Percentiles rank a stretch among this genome's conserved stretches.
Conservation (phyloP, 2,888 invertebrate genomes). For the Dasypogon diadema region DNA sequence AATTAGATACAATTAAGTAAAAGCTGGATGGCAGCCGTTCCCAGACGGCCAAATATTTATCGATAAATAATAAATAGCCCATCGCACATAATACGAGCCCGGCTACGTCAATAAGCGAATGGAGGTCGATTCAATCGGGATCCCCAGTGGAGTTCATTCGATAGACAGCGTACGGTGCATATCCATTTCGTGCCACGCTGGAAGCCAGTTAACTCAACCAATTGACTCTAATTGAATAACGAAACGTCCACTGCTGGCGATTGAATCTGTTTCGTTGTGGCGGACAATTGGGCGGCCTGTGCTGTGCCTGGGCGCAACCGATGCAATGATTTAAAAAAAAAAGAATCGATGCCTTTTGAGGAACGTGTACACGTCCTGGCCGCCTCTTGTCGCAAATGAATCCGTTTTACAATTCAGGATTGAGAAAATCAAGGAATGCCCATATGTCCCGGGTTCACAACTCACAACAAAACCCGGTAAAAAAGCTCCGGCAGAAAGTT, state of each 20-base stretch:
- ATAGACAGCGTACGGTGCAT: slow-evolving; percentile 42
- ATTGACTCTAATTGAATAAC: slow-evolving; percentile 50
- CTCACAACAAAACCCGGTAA: too few species aligned
- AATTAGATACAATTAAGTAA: slow-evolving; percentile 50
- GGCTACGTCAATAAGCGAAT: slow-evolving; percentile 16
- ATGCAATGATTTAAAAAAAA: background rate
- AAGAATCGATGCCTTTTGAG: background rate
- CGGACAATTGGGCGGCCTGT: background rate
- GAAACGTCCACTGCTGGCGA: slow-evolving; percentile 2
- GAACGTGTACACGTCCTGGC: background rate
- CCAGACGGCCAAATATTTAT: slow-evolving; percentile 49
- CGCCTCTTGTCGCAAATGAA: background rate
- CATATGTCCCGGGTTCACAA: background rate
- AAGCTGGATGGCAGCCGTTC: slow-evolving; percentile 40
- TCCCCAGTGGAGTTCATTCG: slow-evolving; percentile 25
- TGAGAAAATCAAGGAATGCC: slow-evolving; percentile 2
- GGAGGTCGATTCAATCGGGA: slow-evolving; percentile 49
- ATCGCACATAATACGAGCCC: background rate
- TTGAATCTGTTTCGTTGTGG: background rate
- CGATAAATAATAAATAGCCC: slow-evolving; percentile 49
- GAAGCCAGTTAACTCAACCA: slow-evolving; percentile 28
- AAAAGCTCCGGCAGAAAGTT: too few species aligned
- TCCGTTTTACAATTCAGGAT: background rate
- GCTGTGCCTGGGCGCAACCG: background rate
- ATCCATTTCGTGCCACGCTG: slow-evolving; percentile 42